Evolutionary conservation across 2,113 vertebrate species (phyloP), one percentile per base, ranked within the genome.

Genomic region (Benitochromis conjunctus): DNA sequence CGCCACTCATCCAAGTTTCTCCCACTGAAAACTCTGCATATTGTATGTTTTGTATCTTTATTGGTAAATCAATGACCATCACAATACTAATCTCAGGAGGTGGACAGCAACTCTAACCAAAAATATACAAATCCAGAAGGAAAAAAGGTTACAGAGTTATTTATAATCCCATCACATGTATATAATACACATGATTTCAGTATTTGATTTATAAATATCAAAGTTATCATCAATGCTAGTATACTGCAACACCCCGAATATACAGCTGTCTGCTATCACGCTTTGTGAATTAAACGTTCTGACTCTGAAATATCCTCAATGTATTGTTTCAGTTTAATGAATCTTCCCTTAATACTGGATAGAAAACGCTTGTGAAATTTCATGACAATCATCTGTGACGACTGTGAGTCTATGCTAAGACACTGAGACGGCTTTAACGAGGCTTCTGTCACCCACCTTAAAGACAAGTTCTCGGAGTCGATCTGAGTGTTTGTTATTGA

Each of bases 401-500:
- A 21, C 60, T 8, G 60, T 38, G 18, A 36, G 38, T 64, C 60
- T 21, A 13, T 38, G 60, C 60, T 38, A 64, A 64, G 34, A 64
- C 34, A 38, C 34, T 10, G 53, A 79, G 77, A 16, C 21, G 5
- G 19, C 34, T 55, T 38, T 55, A 34, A 36, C 24, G 51, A 38
- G 31, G 34, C 51, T 18, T 14, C 51, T 19, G 29, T 21, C 19
- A 64, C 88, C 31, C 54, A 96, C 99, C 98, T 99, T 99, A 91
- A 99, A 99, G 80, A 99, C 96, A 13, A 98, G 96, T 94, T 99
- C 98, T 91, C 97, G 87, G 80, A 99, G 96, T 76, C 90, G 96
- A 90, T 99, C 99, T 1, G 98, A 97, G 93, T 99, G 96, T 88
- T 98, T 98, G 88, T 96, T 97, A 89, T 98, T 98, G 89, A 99